These are phyloP conservation scores for Ommatoiulus sabulosus DNA, from an alignment of 2,888 invertebrate species.

Conservation along the genomic window DNA sequence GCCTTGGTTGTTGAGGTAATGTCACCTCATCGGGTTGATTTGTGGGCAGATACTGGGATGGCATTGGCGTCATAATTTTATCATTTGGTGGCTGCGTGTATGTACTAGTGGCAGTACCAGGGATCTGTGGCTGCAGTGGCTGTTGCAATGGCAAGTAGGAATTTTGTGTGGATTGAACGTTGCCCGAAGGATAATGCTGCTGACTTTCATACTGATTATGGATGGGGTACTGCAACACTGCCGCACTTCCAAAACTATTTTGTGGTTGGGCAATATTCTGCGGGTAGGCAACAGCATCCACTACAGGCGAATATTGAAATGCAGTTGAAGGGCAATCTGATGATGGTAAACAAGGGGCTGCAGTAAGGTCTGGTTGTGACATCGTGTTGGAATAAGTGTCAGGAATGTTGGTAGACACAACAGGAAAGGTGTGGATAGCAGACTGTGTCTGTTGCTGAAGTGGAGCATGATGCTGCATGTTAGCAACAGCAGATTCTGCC, in stretches of 20 bases:
- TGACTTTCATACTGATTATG: neutral
- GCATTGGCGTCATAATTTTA: neutral
- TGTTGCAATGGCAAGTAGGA: conserved; percentile 42
- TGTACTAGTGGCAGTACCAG: conserved; percentile 31
- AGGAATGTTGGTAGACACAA: neutral
- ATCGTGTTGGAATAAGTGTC: neutral
- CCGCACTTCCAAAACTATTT: neutral
- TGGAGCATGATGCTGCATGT: neutral
- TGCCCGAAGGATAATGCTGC: neutral
- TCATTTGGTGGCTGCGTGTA: conserved; percentile 27
- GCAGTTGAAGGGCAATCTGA: neutral
- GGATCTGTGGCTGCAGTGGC: conserved; percentile 50
- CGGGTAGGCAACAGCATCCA: neutral
- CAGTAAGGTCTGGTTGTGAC: neutral
- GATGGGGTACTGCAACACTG: neutral
- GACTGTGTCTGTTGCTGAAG: neutral
- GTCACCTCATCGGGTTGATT: neutral
- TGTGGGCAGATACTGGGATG: neutral
- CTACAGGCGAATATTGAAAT: neutral
- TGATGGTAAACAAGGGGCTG: neutral
- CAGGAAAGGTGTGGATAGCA: neutral
- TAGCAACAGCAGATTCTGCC: neutral
- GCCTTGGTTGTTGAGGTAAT: conserved; percentile 37
- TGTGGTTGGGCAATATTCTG: neutral
- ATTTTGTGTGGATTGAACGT: neutral